These are phyloP conservation scores for Mythimna pallens DNA, from an alignment of 2,888 invertebrate species.

Conservation along the genomic window DNA sequence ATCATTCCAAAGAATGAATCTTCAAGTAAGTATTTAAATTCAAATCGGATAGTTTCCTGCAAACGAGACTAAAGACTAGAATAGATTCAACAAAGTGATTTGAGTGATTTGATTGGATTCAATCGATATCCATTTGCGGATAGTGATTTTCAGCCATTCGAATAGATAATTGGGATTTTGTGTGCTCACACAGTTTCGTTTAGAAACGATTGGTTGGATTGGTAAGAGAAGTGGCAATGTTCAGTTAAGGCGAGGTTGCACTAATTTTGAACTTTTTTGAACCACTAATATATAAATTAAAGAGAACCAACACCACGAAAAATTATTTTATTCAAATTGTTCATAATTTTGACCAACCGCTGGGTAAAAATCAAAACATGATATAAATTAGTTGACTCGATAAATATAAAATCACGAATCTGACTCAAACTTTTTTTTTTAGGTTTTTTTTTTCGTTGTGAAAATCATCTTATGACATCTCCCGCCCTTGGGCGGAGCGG, in stretches of 20 bases:
- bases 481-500: too few relatives aligned
- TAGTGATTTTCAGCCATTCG: slow-evolving; percentile 32
- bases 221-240: not conserved
- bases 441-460: too few relatives aligned
- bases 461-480: too few relatives aligned
- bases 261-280: too few relatives aligned
- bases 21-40: slow-evolving; percentile 29
- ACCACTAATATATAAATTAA: too few relatives aligned
- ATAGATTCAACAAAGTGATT: slow-evolving; percentile 37
- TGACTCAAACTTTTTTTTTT: too few relatives aligned
- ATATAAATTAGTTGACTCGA: too few relatives aligned
- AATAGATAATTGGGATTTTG: slow-evolving; percentile 33
- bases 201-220: not conserved
- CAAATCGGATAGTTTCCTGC: slow-evolving; percentile 30
- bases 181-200: slow-evolving; percentile 19
- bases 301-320: too few relatives aligned
- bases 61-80: slow-evolving; percentile 30
- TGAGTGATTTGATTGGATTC: slow-evolving; percentile 44
- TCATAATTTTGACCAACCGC: too few relatives aligned
- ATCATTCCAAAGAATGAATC: not conserved
- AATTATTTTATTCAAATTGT: too few relatives aligned
- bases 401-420: too few relatives aligned
- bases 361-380: too few relatives aligned
- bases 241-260: not conserved
- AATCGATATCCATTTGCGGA: slow-evolving; percentile 48